These are phyloP conservation scores for Acrobasis suavella DNA, from an alignment of 2,888 invertebrate species.

Conservation along the genomic window DNA sequence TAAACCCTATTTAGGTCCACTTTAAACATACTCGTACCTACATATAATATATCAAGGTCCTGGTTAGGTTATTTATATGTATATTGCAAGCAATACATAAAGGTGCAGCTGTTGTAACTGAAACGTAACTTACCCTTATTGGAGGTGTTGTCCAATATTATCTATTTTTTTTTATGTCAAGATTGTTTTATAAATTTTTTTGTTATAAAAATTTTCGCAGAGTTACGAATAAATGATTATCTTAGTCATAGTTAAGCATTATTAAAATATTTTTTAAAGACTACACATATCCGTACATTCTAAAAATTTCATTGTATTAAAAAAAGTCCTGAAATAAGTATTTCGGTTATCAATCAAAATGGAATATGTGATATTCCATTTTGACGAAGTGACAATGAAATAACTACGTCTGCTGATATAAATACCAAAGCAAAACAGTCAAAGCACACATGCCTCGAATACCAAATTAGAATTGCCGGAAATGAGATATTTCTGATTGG, in stretches of 20 bases:
- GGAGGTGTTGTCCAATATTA: too few species aligned
- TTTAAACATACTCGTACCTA: constrained; percentile 5
- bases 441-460: constrained; percentile 12
- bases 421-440: background rate
- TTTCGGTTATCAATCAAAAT: background rate
- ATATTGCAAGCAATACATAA: background rate
- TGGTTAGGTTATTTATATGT: background rate
- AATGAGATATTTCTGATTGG: constrained; percentile 17
- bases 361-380: too few species aligned
- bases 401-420: background rate
- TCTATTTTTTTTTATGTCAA: too few species aligned
- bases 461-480: constrained; percentile 12
- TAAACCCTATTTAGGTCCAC: constrained; percentile 15
- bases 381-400: background rate
- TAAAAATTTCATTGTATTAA: too few species aligned
- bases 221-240: too few species aligned
- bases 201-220: too few species aligned
- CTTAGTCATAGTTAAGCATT: too few species aligned
- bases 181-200: too few species aligned
- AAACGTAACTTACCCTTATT: too few species aligned
- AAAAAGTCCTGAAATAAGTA: background rate
- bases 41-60: background rate
- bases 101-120: background rate
- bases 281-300: background rate
- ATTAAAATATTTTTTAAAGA: too few species aligned